A percentile compares a stretch with the other conserved stretches of the same genome.
Conservation (phyloP, 1,140 invertebrate species). For the Drosophila ogumai region DNA sequence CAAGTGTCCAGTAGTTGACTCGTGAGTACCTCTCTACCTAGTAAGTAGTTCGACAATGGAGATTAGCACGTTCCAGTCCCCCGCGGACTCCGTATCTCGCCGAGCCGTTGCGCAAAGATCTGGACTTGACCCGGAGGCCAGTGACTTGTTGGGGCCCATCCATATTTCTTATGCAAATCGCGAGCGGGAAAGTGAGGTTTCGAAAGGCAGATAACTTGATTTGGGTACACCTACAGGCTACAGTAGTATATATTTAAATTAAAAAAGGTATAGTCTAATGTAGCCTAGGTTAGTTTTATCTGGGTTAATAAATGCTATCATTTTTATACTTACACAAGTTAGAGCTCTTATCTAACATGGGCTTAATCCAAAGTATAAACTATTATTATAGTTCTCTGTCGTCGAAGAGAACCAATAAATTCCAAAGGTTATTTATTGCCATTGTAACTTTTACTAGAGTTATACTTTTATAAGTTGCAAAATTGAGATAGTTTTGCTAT, state of each 20-base stretch:
- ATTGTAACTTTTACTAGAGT: neutral
- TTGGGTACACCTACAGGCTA: neutral
- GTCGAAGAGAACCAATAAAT: neutral
- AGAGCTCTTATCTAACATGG: neutral
- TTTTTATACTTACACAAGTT: conserved; percentile 1
- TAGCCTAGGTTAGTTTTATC: conserved; percentile 9
- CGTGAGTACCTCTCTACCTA: conserved; percentile 27
- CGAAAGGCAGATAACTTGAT: neutral
- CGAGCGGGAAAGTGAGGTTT: neutral
- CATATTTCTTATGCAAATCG: conserved; percentile 23
- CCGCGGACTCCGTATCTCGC: neutral
- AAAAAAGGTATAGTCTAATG: neutral
- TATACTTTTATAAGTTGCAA: neutral
- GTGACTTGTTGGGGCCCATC: neutral
- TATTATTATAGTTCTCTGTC: neutral
- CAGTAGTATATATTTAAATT: no score
- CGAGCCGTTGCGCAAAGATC: conserved; percentile 7
- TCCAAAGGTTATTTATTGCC: neutral
- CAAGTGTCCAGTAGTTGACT: conserved; percentile 35
- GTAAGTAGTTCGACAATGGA: conserved; percentile 15
- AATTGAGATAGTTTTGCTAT: neutral
- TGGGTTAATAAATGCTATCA: neutral
- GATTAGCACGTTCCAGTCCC: neutral
- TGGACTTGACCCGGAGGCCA: conserved; percentile 6
- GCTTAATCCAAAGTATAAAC: neutral